A percentile compares a stretch with the other conserved stretches of the same genome.
Evolutionary conservation across 2,797 vertebrate species (phyloP).

Genomic region (Anguilla pacifica): DNA sequence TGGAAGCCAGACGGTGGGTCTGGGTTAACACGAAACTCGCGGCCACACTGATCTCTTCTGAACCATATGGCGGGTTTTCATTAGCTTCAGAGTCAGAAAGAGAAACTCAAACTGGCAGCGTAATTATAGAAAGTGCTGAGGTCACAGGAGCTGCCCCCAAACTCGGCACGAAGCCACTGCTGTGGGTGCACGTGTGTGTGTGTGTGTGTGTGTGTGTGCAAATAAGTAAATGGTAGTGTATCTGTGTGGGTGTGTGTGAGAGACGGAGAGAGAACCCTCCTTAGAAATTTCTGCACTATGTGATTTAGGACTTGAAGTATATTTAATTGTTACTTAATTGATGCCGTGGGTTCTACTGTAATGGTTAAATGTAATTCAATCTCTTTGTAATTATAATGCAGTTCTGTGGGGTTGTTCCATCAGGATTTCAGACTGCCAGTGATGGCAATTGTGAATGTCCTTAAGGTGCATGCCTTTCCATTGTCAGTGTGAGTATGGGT

Average conservation of each 20-base stretch:
- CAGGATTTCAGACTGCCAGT: not conserved
- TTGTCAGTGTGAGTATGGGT: not conserved
- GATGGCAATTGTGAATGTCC: not conserved
- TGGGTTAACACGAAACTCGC: conserved; percentile 27
- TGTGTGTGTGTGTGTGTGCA: conserved; percentile 10
- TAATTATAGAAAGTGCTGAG: conserved; percentile 12
- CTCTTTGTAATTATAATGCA: too few relatives aligned
- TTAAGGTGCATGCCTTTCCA: not conserved
- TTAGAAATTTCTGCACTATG: not conserved
- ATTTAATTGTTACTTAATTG: not conserved
- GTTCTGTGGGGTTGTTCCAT: not conserved
- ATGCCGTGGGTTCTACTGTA: not conserved
- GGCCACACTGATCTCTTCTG: not conserved
- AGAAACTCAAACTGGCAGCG: conserved; percentile 3
- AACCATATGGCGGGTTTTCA: not conserved
- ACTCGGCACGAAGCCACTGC: not conserved
- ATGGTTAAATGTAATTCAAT: not conserved
- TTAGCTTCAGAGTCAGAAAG: not conserved
- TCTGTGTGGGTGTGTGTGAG: not conserved
- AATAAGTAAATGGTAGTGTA: not conserved
- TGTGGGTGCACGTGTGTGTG: not conserved
- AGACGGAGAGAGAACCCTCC: not conserved
- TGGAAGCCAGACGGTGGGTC: not conserved
- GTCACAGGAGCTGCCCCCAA: conserved; percentile 14
- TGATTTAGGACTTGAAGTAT: not conserved